Evolutionary conservation across 2,888 invertebrate species (phyloP), one percentile per base, ranked within the genome.

Genomic region (Eurois occulta): DNA sequence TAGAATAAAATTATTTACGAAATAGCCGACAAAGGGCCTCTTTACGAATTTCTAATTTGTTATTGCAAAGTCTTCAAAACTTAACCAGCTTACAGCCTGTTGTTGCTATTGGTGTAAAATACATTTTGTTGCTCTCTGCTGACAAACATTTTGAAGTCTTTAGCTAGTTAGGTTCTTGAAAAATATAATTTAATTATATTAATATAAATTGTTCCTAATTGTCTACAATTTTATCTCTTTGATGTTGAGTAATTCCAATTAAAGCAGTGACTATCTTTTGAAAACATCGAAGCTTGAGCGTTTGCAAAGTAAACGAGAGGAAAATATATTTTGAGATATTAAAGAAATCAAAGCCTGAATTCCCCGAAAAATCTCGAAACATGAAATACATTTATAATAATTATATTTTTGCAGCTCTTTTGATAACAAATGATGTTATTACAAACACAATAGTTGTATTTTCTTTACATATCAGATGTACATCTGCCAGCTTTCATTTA

Each of bases 51-150:
- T 70, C n/a, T 66, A 62, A 68, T 76, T 81, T 77, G 48, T 66
- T 64, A 75, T 85, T 66, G 62, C 43, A 62, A 75, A 74, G 70
- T 67, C 70, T 72, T 35, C 66, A 43, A 68, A 86, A 80, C 64
- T 77, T 43, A 75, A 71, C 58, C 66, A 48, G 28, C 64, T 77
- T 68, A 62, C 58, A 75, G 69, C 6, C 32, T 48, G 10, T 70
- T 71, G 8, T 75, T 67, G 24, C 1, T 28, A 62, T 66, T 73
- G 35, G 5, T 68, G 55, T 52, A 46, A 24, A 74, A 69, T 67
- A 76, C 13, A 68, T 72, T 73, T 60, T 72, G 8, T 48, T 71
- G 24, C 67, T 74, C 58, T 72, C 64, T 16, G 24, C 24, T 48
- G 38, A 41, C 13, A 24, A 67, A 70, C 7, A 70, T 58, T 55